Percentiles rank a stretch among this genome's conserved stretches.
These are phyloP conservation scores for Oreohelix idahoensis DNA, from an alignment of 1,140 invertebrate genomes.

Conservation along the genomic window DNA sequence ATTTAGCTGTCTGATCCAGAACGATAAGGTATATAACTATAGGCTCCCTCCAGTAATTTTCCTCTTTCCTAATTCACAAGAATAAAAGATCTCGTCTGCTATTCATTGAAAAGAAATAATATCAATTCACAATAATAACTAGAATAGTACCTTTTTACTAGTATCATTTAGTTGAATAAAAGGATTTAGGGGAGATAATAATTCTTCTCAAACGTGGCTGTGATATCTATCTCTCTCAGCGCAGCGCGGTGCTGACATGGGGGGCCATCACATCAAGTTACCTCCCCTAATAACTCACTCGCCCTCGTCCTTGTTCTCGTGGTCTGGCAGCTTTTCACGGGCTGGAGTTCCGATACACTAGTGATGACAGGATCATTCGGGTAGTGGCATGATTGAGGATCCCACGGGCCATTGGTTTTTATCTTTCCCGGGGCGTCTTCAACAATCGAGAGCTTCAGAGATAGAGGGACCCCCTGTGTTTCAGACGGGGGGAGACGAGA, in stretches of 20 bases:
- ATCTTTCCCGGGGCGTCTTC: not conserved
- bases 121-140: not conserved
- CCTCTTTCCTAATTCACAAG: too few relatives aligned
- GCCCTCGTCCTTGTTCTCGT: not conserved
- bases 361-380: conserved; percentile 25
- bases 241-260: not conserved
- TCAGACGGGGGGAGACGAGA: not conserved
- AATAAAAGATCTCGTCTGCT: not conserved
- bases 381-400: conserved; percentile 3
- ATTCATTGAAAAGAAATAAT: not conserved
- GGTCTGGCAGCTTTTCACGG: not conserved
- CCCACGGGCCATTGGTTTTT: conserved; percentile 24
- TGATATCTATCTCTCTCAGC: not conserved
- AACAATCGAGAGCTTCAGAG: not conserved
- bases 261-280: not conserved
- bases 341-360: not conserved
- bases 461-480: not conserved
- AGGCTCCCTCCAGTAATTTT: too few relatives aligned
- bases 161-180: not conserved
- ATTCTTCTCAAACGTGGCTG: not conserved
- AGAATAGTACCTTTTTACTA: not conserved
- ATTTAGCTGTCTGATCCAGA: too few relatives aligned
- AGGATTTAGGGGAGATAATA: not conserved
- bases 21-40: too few relatives aligned
- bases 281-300: not conserved